Evolutionary conservation across 1,140 invertebrate genomes (phyloP), one percentile per base, ranked within the genome.

Genomic region (Zaprionus lachaisei): DNA sequence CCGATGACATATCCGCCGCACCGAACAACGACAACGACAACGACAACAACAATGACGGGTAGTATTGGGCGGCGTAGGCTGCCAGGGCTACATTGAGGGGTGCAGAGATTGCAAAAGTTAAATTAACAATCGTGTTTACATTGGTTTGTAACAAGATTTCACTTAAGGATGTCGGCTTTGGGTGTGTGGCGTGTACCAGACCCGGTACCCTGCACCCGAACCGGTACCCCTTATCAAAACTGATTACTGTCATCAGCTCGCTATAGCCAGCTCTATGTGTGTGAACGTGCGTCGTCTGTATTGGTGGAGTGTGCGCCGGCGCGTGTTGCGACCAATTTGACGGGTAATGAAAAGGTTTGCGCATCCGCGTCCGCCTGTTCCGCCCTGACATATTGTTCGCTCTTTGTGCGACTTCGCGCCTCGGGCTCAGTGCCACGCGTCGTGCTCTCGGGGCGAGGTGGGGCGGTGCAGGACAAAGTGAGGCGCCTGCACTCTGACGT

Each of bases 131-230:
- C 86, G 83, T 92, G 91, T 92, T 92, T 92, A 92, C 91, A 92
- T 92, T 92, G 91, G 87, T 92, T 92, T 91, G 91, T 92, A 92
- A 92, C 91, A 92, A 92, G 91, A 92, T 92, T 92, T 92, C 91
- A 92, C 91, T 92, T 92, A 92, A 86, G 91, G 84, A 86, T 81
- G 91, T 91, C 91, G 85, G 86, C 72, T 89, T 87, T 78, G 81
- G 80, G 49, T 58, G 49, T 60, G 26, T 41, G 54, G 26, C 68
- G 64, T 58, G 69, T 60, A 41, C 60, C 66, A 41, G 60, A 63
- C 38, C 71, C 72, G 79, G 77, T 82, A 91, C 64, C 24, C 64
- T 28, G 24, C 24, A n/a, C n/a, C 5, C n/a, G 41, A n/a, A n/a
- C 5, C 7, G 41, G 41, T 24, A 56, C 73, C 79, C 79, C 79